Conservation (phyloP, 2,113 vertebrate genomes). For the Alosa alosa region DNA sequence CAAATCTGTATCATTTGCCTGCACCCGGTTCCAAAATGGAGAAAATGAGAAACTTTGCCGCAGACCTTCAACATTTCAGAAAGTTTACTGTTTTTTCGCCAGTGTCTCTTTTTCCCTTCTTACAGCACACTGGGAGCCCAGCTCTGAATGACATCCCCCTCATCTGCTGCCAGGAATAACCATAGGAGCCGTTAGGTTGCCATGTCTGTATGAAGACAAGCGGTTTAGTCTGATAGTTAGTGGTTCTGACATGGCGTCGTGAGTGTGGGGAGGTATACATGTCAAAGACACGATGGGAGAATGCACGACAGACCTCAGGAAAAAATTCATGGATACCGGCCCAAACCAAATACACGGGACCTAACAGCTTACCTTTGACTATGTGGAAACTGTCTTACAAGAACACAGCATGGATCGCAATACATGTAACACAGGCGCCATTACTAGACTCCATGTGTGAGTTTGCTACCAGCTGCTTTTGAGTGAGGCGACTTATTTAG, state of each 20-base stretch:
- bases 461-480: neutral
- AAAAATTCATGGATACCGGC: neutral
- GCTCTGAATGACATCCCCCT: conserved; percentile 6
- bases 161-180: neutral
- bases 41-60: conserved; percentile 15
- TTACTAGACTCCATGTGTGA: neutral
- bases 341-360: neutral
- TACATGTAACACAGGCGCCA: neutral
- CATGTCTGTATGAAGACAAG: conserved; percentile 5
- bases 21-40: neutral
- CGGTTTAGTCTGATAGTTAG: conserved; percentile 1
- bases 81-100: conserved; percentile 4
- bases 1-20: conserved; percentile 57
- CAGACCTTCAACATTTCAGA: conserved; percentile 13
- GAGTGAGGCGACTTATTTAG: neutral
- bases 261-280: conserved; percentile 7
- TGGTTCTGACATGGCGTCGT: neutral
- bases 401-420: neutral
- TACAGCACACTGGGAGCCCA: neutral
- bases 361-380: neutral
- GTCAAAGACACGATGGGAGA: conserved; percentile 10
- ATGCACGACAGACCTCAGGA: neutral
- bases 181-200: neutral
- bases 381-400: conserved; percentile 2
- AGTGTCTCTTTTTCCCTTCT: neutral